Evolutionary conservation across 2,113 vertebrate genomes (phyloP).

Genomic region (Urocolius indicus): DNA sequence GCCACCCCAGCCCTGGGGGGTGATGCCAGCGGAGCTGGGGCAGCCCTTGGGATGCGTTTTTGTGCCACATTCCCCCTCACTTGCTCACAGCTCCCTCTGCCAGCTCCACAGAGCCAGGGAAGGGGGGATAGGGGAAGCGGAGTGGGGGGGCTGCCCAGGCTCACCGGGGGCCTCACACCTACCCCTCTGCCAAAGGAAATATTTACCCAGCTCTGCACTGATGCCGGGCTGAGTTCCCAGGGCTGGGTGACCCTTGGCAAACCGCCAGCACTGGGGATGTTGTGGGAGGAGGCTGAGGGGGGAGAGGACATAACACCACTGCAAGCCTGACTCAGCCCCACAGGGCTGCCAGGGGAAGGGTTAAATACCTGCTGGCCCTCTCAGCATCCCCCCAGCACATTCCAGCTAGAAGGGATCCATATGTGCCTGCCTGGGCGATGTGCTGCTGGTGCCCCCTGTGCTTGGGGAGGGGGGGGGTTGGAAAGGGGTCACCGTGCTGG

Average conservation of each 20-base stretch:
- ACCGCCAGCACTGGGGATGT: neutral
- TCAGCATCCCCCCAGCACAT: neutral
- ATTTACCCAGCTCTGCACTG: neutral
- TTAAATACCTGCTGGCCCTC: neutral
- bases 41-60: neutral
- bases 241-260: neutral
- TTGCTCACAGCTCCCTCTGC: too few relatives aligned
- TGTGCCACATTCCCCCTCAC: too few relatives aligned
- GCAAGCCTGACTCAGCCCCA: neutral
- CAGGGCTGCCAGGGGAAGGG: neutral
- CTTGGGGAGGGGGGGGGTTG: neutral
- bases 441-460: neutral
- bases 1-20: too few relatives aligned
- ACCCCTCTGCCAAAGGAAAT: neutral
- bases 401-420: neutral
- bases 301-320: too few relatives aligned
- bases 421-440: neutral
- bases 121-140: too few relatives aligned
- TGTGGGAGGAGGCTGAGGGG: neutral
- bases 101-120: neutral
- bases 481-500: too few relatives aligned
- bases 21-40: neutral
- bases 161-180: neutral
- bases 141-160: neutral
- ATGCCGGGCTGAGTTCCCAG: neutral